Conservation (phyloP, 2,888 invertebrate species). For the Priapulus caudatus region DNA sequence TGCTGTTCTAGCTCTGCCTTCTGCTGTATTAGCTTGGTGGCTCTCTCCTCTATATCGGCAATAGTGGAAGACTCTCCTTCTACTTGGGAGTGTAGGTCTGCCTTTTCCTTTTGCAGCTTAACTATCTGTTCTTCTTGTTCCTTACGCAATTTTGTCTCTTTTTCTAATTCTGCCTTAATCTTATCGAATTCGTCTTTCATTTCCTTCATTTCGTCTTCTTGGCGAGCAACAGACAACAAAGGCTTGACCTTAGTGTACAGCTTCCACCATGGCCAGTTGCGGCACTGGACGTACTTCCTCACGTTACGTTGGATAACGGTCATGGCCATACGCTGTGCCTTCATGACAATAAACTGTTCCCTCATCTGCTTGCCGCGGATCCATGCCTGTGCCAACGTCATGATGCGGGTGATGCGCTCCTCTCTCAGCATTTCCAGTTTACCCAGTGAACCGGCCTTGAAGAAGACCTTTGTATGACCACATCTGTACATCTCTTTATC, state of each 20-base stretch:
- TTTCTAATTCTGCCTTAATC: constrained; percentile 83
- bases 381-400: constrained; percentile 94
- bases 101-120: constrained; percentile 87
- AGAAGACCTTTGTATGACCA: constrained; percentile 91
- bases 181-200: constrained; percentile 74
- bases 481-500: constrained; percentile 91
- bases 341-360: constrained; percentile 83
- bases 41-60: constrained; percentile 81
- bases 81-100: constrained; percentile 67
- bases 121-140: constrained; percentile 87
- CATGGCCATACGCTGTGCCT: constrained; percentile 93
- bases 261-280: constrained; percentile 99
- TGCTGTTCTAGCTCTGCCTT: constrained; percentile 93
- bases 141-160: constrained; percentile 90
- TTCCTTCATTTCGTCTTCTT: constrained; percentile 96
- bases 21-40: constrained; percentile 82
- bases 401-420: constrained; percentile 82
- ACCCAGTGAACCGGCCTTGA: constrained; percentile 54
- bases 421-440: constrained; percentile 99
- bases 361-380: constrained; percentile 65
- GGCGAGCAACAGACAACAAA: constrained; percentile 92
- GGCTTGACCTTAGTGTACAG: constrained; percentile 97
- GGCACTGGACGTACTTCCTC: constrained; percentile 95
- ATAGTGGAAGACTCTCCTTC: constrained; percentile 89
- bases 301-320: constrained; percentile 98